Evolutionary conservation across 2,113 vertebrate species (phyloP), one percentile per base, ranked within the genome.

Genomic region (Gallinago paraguaiae): DNA sequence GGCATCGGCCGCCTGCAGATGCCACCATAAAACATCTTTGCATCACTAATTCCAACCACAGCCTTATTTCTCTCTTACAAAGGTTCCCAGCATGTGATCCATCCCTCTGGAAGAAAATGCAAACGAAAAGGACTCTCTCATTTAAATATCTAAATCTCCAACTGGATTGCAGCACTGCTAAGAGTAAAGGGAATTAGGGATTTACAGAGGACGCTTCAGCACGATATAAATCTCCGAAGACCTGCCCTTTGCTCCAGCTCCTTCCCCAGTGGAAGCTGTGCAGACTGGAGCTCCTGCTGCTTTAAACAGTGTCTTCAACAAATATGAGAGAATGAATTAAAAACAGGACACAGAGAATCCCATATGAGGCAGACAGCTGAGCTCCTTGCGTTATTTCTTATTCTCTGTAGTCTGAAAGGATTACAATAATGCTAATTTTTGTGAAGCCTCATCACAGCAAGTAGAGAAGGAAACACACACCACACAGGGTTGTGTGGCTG

Each of bases 241-340:
- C 54, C 11, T 91, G 95, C 82, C 95, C 97, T 97, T 96, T 95
- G 91, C 93, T 95, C 95, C 80, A 56, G 77, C 83, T 37, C 17
- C 88, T 46, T 72, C 70, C 88, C 82, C 75, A 30, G 72, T 23
- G 1, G 11, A 57, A 74, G 84, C 64, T 54, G 91, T 88, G 86
- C 91, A 74, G 91, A 33, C 27, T 77, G 41, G 41, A 92, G 22
- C 75, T 94, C 79, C 9, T 7, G 61, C 61, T 91, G 75, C 2
- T 74, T 92, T 86, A 39, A 96, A 93, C 92, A 95, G 43, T 79
- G 70, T 74, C 82, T 93, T 78, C 93, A 71, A 94, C 90, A 97
- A 97, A 90, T 63, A 81, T 1, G 31, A 86, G 82, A 50, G 83
- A 95, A 85, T 81, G 87, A 96, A 91, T 80, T 86, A 90, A 91